These are phyloP conservation scores for Leuciscus waleckii DNA, from an alignment of 2,797 vertebrate species.

Conservation along the genomic window DNA sequence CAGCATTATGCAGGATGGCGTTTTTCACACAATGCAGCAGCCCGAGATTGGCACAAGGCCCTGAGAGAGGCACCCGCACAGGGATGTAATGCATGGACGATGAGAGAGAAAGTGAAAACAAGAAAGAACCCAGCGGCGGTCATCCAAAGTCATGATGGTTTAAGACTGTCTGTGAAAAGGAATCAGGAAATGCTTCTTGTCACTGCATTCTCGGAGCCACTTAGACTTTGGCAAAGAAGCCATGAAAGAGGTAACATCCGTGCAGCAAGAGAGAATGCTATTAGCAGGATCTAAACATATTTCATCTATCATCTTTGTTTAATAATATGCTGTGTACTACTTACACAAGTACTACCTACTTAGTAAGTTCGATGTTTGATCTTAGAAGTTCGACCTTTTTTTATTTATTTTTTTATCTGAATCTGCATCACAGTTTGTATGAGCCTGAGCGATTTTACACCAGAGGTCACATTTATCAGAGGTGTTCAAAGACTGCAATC, in stretches of 20 bases:
- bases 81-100: constrained; percentile 33
- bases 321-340: background rate
- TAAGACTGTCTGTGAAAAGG: constrained; percentile 52
- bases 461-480: constrained; percentile 31
- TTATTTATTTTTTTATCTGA: background rate
- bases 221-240: constrained; percentile 28
- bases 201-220: constrained; percentile 57
- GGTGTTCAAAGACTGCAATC: constrained; percentile 10
- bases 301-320: background rate
- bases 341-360: no score
- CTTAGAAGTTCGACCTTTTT: background rate
- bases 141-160: constrained; percentile 54
- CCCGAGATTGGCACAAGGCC: constrained; percentile 60
- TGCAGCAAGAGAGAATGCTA: background rate
- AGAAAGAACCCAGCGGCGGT: constrained; percentile 51
- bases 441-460: background rate
- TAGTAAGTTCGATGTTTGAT: no score
- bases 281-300: background rate
- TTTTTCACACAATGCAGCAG: constrained; percentile 47
- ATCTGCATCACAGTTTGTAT: constrained; percentile 16
- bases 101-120: constrained; percentile 22
- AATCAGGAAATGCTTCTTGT: constrained; percentile 61
- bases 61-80: constrained; percentile 29
- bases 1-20: constrained; percentile 54
- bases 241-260: constrained; percentile 20